phyloP scores from a whole-genome alignment of 2,113 vertebrate genomes.

The Neolamprologus modestus region DNA sequence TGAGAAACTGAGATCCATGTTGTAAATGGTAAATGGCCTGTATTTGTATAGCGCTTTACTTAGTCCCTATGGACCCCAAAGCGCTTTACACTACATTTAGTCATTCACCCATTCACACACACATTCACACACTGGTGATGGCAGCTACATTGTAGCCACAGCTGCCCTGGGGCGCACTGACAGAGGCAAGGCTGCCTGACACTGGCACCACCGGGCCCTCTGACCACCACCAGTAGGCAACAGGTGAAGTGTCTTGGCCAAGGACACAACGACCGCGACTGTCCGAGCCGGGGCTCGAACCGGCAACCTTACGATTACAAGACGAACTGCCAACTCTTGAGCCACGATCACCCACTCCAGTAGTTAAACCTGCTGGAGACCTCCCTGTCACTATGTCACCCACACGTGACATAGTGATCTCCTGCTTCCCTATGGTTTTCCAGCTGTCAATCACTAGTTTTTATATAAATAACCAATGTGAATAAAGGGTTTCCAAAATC shows the following conservation, averaged over 20 bases:
- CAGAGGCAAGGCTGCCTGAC: rapidly evolving
- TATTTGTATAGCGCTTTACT: not conserved
- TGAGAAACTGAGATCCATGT: not conserved
- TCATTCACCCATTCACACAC: not conserved
- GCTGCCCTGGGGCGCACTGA: not conserved
- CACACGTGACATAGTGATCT: not conserved
- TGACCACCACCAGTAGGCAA: not conserved
- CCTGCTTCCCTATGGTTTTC: not conserved
- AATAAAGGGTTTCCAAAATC: not conserved
- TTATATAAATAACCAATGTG: not conserved
- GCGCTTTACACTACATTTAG: not conserved
- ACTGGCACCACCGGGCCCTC: not conserved
- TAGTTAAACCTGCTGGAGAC: not conserved
- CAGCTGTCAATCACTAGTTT: not conserved
- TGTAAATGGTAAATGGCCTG: not conserved
- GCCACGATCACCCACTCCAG: not conserved
- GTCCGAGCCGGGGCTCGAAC: not conserved
- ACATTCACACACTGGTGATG: not conserved
- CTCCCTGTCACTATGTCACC: not conserved
- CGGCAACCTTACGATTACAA: not conserved
- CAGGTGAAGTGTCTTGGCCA: not conserved
- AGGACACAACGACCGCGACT: rapidly evolving
- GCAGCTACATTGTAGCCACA: not conserved
- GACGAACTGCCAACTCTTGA: not conserved
- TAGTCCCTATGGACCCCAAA: not conserved